Evolutionary conservation across 2,113 vertebrate species (phyloP).

Genomic region (Spermophilus dauricus): DNA sequence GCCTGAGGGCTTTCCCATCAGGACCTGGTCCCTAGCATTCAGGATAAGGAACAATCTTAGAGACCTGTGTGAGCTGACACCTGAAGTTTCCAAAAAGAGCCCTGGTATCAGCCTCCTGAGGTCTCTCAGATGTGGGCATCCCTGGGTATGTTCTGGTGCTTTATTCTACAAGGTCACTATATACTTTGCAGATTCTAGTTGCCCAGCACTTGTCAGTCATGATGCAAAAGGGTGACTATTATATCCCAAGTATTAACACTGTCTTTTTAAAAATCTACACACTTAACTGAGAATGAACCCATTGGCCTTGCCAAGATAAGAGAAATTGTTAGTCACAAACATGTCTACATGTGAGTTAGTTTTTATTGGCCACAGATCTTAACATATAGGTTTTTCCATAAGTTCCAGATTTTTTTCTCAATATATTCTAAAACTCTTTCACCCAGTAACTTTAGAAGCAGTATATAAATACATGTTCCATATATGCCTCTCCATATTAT

Average conservation of each 20-base stretch:
- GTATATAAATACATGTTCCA: neutral
- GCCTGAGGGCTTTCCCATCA: neutral
- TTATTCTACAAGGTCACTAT: neutral
- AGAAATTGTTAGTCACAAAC: neutral
- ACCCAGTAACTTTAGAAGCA: neutral
- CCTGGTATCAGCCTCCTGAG: neutral
- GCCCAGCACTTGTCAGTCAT: neutral
- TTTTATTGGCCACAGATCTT: neutral
- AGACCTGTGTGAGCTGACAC: neutral
- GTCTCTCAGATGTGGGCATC: constrained; percentile 1
- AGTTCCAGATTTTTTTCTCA: constrained; percentile 7
- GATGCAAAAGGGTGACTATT: neutral
- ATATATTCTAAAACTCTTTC: constrained; percentile 31
- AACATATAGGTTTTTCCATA: neutral
- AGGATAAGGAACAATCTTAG: neutral
- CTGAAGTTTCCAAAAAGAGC: neutral
- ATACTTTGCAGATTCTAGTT: neutral
- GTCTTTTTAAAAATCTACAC: neutral
- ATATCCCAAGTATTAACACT: neutral
- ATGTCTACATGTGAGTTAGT: neutral
- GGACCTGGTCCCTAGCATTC: neutral
- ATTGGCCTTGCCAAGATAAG: constrained; percentile 7
- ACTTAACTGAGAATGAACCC: constrained; percentile 2
- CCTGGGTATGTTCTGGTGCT: neutral
- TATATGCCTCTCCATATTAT: neutral